Conservation (phyloP, 2,888 invertebrate genomes). For the Frankliniella intonsa region DNA sequence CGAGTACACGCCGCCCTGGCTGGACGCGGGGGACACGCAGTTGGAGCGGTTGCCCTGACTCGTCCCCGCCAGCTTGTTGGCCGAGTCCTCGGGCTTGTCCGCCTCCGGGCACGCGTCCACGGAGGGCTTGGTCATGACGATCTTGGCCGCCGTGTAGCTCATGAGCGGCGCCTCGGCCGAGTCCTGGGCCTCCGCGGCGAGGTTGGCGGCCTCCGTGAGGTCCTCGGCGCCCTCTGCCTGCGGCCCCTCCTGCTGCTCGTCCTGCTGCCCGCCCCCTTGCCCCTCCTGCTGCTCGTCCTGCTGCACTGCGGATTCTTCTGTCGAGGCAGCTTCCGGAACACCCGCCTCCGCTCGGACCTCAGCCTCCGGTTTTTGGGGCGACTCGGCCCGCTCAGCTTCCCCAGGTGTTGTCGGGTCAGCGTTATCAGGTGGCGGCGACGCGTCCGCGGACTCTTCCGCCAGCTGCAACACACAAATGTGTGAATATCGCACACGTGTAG, state of each 20-base stretch:
- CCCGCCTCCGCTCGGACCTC: not conserved
- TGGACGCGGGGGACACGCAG: conserved; percentile 81
- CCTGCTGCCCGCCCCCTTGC: too few species aligned
- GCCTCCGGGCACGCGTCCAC: conserved; percentile 49
- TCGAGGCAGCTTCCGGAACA: not conserved
- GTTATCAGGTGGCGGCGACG: not conserved
- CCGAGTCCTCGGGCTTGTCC: conserved; percentile 51
- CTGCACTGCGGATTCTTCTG: too few species aligned
- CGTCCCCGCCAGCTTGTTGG: conserved; percentile 44
- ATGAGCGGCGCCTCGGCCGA: conserved; percentile 20
- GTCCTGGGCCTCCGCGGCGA: conserved; percentile 48
- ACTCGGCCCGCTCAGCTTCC: not conserved
- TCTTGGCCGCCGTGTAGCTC: conserved; percentile 37
- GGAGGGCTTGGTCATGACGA: conserved; percentile 47
- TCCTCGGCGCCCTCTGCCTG: not conserved
- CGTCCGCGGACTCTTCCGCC: not conserved
- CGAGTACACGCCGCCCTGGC: conserved; percentile 85
- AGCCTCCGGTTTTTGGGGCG: not conserved
- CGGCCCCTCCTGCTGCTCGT: too few species aligned
- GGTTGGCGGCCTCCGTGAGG: conserved; percentile 42
- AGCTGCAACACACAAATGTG: too few species aligned
- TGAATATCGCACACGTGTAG: too few species aligned
- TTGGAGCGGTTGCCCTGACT: conserved; percentile 53
- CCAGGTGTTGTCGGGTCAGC: not conserved
- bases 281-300: too few species aligned